These are phyloP conservation scores for Camponotus pennsylvanicus DNA, from an alignment of 1,140 invertebrate species.

Conservation along the genomic window DNA sequence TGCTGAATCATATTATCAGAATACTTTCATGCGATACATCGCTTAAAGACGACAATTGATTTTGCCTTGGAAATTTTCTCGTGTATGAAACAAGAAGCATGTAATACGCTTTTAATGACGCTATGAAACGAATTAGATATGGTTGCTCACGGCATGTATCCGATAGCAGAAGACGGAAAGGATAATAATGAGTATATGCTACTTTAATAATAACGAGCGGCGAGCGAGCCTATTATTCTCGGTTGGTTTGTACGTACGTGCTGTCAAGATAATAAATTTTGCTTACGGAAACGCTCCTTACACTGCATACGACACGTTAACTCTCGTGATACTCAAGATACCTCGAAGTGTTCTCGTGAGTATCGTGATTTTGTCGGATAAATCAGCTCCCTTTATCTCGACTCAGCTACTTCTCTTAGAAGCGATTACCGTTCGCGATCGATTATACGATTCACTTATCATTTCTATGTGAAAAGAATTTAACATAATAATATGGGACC, in stretches of 20 bases:
- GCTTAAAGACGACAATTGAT: not conserved
- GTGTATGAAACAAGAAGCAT: not conserved
- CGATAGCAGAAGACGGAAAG: not conserved
- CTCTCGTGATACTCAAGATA: slow-evolving; percentile 31
- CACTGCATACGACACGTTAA: not conserved
- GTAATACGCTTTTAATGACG: slow-evolving; percentile 18
- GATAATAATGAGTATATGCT: slow-evolving; percentile 54
- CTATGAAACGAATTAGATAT: slow-evolving; percentile 9
- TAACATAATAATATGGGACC: not conserved
- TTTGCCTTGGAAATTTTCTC: not conserved
- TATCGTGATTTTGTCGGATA: slow-evolving; percentile 38
- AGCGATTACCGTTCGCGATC: not conserved
- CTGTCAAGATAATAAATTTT: slow-evolving; percentile 59
- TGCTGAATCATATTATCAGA: not conserved
- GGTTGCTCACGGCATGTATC: not conserved
- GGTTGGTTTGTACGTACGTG: slow-evolving; percentile 53
- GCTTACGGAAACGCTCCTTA: not conserved
- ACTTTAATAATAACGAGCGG: slow-evolving; percentile 60
- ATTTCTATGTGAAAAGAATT: not conserved
- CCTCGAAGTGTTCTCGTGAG: not conserved
- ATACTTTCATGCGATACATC: not conserved
- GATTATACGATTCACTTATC: slow-evolving; percentile 1
- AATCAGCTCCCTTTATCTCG: slow-evolving; percentile 24
- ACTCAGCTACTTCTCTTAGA: not conserved
- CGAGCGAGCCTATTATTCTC: slow-evolving; percentile 49